Base-by-base conservation (phyloP, 2,888 invertebrate genomes). In the Saturnia pavonia region DNA sequence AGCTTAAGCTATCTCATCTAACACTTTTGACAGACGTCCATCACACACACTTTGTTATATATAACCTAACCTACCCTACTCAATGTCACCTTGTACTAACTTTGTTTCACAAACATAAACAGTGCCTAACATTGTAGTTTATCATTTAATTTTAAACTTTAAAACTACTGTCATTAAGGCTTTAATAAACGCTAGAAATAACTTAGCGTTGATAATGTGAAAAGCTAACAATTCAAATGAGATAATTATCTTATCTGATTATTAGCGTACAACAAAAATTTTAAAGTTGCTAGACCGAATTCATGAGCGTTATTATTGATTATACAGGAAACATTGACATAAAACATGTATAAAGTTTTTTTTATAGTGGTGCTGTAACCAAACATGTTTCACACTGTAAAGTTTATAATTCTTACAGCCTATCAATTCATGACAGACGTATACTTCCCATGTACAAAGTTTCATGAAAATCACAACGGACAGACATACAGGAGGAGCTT, bases 191-290 rank as follows among this genome's bases (percentile, higher is more conserved):
- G 25, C 14, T 60, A 27, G 57, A 27, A 27, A 14, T 27, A 3
- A 25, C 4, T 12, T 27, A 14, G 57, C 11, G 54, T 54, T 60
- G 25, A 60, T 60, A 14, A 27, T 60, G 57, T 60, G 57, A 25
- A 27, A 14, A 60, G 57, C 27, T 27, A 60, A 25, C 57, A 60
- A 27, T 60, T 60, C 27, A 60, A 60, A 60, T 60, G 25, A 25
- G 57, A 60, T 60, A 60, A 60, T 60, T 60, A 60, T 60, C 57
- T 60, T 60, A 60, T 60, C 57, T 25, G 14, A 60, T 25, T 11
- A 60, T 60, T 27, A 12, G 57, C 25, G 14, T 12, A 27, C 16
- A 27, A 14, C 25, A 19, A 2, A 1, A 14, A 60, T 27, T 60
- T 60, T 27, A 27, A 60, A 60, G 14, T 27, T 22, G n/a, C 51